Evolutionary conservation across 2,797 vertebrate genomes (phyloP), one percentile per base, ranked within the genome.

Genomic region (Cetoscarus ocellatus): DNA sequence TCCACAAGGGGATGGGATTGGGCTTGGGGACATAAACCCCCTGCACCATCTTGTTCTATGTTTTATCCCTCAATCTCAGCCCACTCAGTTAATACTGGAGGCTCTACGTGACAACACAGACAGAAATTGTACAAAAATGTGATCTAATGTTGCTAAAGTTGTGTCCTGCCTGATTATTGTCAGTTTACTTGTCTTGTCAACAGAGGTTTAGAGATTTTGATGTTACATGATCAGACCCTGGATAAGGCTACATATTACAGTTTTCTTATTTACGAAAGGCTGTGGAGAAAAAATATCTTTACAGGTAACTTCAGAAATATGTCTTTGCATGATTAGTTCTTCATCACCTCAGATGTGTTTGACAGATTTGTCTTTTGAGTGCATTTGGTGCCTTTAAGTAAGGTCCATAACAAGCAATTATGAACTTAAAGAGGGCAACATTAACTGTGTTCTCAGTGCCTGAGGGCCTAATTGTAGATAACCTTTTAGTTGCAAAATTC

Each of bases 1-100:
- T 93, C 90, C 91, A 90, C 79, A 76, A 84, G 83, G 90, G 76
- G 86, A 93, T 90, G 79, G 88, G 88, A 92, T 92, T 89, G 82
- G 67, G 63, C 12, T 89, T 70, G 61, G 81, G 87, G 75, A 79
- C 79, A 85, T 87, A 90, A 91, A 74, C 62, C 86, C 84, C 66
- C 75, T 56, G 1, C 83, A 84, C 84, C 90, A 82, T 89, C 85
- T 90, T 93, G 83, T 86, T 73, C 76, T 82, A 64, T 80, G 86
- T 82, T 91, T 90, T 88, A 87, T 85, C 72, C 82, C 78, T 84
- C 76, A 77, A 82, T 87, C 85, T 82, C 82, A 84, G 77, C 60
- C 73, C 43, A 70, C 49, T 79, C 75, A 51, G 62, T 74, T 80
- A 75, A 81, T 70, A 75, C 75, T 83, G 67, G 67, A 64, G 50